Conservation (phyloP, 2,113 vertebrate genomes). For the Mesembrinibis cayennensis region DNA sequence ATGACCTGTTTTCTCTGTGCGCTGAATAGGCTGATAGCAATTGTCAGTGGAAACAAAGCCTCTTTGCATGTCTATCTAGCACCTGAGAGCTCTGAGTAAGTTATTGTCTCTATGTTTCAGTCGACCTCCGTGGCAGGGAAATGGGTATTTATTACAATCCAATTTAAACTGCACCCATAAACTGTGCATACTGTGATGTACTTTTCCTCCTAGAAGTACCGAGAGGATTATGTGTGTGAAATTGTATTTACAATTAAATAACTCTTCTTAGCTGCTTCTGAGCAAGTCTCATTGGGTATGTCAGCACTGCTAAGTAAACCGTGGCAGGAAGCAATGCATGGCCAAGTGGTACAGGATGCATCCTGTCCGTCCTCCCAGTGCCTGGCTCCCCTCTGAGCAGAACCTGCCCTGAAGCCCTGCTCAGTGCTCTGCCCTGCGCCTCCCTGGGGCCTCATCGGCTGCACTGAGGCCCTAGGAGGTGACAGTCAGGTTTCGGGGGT, state of each 20-base stretch:
- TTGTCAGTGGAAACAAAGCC: neutral
- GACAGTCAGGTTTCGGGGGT: neutral
- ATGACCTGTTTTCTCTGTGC: neutral
- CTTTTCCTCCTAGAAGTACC: neutral
- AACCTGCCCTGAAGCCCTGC: neutral
- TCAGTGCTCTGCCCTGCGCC: neutral
- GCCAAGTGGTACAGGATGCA: fast-evolving
- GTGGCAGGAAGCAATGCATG: neutral
- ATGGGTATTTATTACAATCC: neutral
- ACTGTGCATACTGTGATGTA: neutral
- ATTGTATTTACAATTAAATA: neutral
- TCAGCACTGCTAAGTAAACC: neutral
- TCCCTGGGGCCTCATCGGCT: neutral
- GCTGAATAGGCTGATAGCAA: neutral
- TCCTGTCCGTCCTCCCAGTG: neutral
- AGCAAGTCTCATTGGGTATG: neutral
- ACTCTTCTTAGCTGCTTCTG: neutral
- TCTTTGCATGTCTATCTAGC: neutral
- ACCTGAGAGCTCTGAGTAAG: neutral
- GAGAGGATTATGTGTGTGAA: neutral
- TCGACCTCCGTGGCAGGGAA: neutral
- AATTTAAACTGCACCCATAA: neutral
- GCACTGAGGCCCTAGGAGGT: neutral
- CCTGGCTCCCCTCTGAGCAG: neutral
- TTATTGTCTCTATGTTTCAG: neutral